A percentile compares a stretch with the other conserved stretches of the same genome.
phyloP scores from a whole-genome alignment of 2,888 invertebrate species.

The Pyrrhia umbra region DNA sequence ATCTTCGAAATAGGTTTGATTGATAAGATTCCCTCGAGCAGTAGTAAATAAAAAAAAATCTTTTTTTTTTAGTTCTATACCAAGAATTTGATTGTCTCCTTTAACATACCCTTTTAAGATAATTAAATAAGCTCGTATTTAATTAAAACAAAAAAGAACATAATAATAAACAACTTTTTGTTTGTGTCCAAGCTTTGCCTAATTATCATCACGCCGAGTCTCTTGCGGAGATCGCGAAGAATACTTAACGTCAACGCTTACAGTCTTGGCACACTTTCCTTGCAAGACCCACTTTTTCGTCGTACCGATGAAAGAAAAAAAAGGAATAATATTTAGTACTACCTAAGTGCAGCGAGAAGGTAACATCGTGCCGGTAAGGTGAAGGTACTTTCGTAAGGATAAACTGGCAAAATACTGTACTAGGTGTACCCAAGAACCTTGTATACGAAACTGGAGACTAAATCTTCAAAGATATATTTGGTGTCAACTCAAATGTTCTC shows the following conservation, averaged over 20 bases:
- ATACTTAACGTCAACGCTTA: slow-evolving; percentile 38
- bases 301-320: slow-evolving; percentile 14
- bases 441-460: no score
- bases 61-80: no score
- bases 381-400: no score
- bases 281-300: slow-evolving; percentile 38
- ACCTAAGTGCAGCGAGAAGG: neutral
- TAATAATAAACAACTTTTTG: slow-evolving; percentile 44
- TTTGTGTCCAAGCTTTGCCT: slow-evolving; percentile 21
- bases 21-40: no score
- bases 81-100: no score
- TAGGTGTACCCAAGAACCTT: no score
- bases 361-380: no score
- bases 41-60: no score
- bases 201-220: slow-evolving; percentile 38
- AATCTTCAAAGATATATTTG: no score
- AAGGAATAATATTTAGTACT: neutral
- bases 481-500: no score
- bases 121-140: slow-evolving; percentile 21
- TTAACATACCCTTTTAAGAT: neutral
- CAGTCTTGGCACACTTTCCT: slow-evolving; percentile 44
- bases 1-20: no score
- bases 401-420: no score
- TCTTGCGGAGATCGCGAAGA: slow-evolving; percentile 32
- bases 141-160: slow-evolving; percentile 32